Percentiles rank a stretch among this genome's conserved stretches.
Evolutionary conservation across 2,888 invertebrate genomes (phyloP).

Genomic region (Cyaniris semiargus): DNA sequence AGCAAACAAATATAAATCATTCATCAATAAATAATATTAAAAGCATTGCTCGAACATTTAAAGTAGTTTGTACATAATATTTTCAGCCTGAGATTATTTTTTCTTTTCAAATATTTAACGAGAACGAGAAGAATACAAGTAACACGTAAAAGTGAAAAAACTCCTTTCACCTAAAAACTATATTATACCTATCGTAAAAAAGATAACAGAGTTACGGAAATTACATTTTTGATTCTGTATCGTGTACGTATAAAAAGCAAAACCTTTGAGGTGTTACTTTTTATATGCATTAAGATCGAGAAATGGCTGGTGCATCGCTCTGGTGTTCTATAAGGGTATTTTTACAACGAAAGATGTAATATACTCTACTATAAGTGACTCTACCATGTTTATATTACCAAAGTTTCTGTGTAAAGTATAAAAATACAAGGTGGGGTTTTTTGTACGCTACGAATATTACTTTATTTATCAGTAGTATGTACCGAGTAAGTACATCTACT

Average conservation of each 20-base stretch:
- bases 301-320: conserved; percentile 35
- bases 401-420: neutral
- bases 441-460: neutral
- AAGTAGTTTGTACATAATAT: too few species aligned
- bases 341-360: neutral
- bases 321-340: conserved; percentile 16
- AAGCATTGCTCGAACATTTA: too few species aligned
- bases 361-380: neutral
- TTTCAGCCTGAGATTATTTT: too few species aligned
- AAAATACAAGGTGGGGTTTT: neutral
- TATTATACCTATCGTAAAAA: neutral
- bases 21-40: too few species aligned
- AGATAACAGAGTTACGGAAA: neutral
- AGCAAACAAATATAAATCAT: too few species aligned
- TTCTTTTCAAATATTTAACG: too few species aligned
- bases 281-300: conserved; percentile 25
- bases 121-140: too few species aligned
- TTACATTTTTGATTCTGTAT: conserved; percentile 10
- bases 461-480: neutral
- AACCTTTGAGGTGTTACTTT: conserved; percentile 13
- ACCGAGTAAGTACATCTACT: too few species aligned
- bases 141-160: too few species aligned
- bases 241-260: conserved; percentile 14
- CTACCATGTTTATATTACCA: neutral
- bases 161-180: neutral